Percentiles rank a stretch among this genome's conserved stretches.
Evolutionary conservation across 2,113 vertebrate species (phyloP).

Genomic region (Orycteropus afer): DNA sequence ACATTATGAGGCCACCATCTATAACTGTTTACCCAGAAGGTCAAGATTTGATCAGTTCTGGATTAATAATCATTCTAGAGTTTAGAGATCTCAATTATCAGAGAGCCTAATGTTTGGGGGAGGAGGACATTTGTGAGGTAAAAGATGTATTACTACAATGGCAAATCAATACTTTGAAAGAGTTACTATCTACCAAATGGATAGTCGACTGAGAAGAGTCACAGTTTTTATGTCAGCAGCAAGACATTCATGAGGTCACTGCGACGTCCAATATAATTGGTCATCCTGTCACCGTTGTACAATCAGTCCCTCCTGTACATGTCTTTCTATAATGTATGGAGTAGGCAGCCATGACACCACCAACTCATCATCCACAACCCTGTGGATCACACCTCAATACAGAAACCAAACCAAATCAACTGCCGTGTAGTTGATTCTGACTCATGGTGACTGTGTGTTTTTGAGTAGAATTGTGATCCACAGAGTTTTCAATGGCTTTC

Average conservation of each 20-base stretch:
- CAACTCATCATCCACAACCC: neutral
- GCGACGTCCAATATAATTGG: neutral
- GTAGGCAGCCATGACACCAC: neutral
- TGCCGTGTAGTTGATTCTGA: neutral
- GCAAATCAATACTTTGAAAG: neutral
- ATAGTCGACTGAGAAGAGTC: neutral
- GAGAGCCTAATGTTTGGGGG: neutral
- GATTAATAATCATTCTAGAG: neutral
- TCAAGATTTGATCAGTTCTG: neutral
- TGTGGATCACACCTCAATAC: neutral
- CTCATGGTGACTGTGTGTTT: neutral
- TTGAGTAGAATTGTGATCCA: neutral
- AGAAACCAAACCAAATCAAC: neutral
- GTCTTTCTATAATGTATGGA: no score
- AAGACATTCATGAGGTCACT: neutral
- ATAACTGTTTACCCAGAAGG: neutral
- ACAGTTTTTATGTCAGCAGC: neutral
- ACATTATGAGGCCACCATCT: neutral
- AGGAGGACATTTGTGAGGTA: neutral
- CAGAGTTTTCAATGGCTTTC: neutral
- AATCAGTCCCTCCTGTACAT: neutral
- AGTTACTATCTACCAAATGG: neutral
- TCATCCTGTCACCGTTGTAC: neutral
- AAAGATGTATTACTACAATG: neutral
- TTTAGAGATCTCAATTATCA: neutral